Percentiles rank a stretch among this genome's conserved stretches.
These are phyloP conservation scores for Pao palembangensis DNA, from an alignment of 2,113 vertebrate genomes.

Conservation along the genomic window DNA sequence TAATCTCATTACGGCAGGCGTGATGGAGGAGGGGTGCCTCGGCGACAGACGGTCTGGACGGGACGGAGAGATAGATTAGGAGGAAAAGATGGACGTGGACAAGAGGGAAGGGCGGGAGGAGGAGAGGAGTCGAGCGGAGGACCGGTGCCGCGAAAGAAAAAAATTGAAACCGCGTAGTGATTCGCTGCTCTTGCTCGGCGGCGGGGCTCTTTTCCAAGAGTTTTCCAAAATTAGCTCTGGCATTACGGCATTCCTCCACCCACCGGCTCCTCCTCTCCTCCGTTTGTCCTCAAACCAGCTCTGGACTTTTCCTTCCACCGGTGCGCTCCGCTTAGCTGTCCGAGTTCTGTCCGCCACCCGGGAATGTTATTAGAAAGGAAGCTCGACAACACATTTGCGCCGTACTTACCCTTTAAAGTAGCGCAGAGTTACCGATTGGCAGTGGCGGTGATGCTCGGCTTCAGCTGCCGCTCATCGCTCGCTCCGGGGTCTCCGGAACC, in stretches of 20 bases:
- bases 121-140: slow-evolving; percentile 41
- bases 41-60: slow-evolving; percentile 65
- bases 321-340: slow-evolving; percentile 2
- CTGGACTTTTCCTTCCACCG: slow-evolving; percentile 39
- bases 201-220: slow-evolving; percentile 32
- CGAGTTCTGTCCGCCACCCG: slow-evolving; percentile 13
- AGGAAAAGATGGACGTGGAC: slow-evolving; percentile 27
- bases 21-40: slow-evolving; percentile 55
- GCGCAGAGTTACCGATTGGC: slow-evolving; percentile 61
- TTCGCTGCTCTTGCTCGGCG: slow-evolving; percentile 35
- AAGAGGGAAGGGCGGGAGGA: slow-evolving; percentile 11
- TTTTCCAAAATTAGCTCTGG: slow-evolving; percentile 53
- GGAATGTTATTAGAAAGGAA: too few species aligned
- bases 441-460: slow-evolving; percentile 55
- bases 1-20: slow-evolving; percentile 74
- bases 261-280: slow-evolving; percentile 47
- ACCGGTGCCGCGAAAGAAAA: slow-evolving; percentile 57
- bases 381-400: slow-evolving; percentile 5
- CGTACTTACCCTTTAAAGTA: slow-evolving; percentile 59
- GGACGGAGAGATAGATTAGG: slow-evolving; percentile 68
- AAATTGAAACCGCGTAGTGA: too few species aligned
- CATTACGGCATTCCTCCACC: slow-evolving; percentile 44
- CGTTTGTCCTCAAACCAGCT: slow-evolving; percentile 45
- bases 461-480: slow-evolving; percentile 61
- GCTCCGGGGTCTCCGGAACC: slow-evolving; percentile 39